Base-by-base conservation (phyloP, 1,140 invertebrate genomes). In the Eriosoma lanigerum region DNA sequence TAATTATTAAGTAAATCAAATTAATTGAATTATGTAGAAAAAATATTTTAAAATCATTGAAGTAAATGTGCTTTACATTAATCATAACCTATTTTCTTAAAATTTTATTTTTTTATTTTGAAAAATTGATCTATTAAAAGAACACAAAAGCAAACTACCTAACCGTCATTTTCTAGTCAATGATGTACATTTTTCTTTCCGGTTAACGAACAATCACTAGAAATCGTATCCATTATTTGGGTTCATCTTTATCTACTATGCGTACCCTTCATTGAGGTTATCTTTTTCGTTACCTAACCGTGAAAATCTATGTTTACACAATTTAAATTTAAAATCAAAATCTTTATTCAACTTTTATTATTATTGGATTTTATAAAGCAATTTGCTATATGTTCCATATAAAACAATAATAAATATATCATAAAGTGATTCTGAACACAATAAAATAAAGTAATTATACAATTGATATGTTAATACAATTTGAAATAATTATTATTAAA, bases 71-170 rank as follows among this genome's bases (percentile, higher is more conserved):
- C 15, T 8, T 26, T 29, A 62, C 24, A 62, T 62, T 62, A 26
- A 62, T 62, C 26, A 15, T 29, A 32, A 15, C 26, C 24, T 62
- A 26, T 62, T 62, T 29, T 19, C 15, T 17, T 38, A 38, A 38
- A n/a, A n/a, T n/a, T n/a, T n/a, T n/a, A n/a, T n/a, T 24, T 58
- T 58, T 58, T 44, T 38, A 29, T 58, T 58, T 68, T 46, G 38
- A 68, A 68, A 68, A 68, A 68, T 46, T 68, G 64, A 68, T 68
- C 64, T 46, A 68, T 68, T 68, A 68, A 13, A 66, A 46, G 19
- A 17, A 21, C 64, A 68, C 64, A 66, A 66, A 66, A 66, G 62
- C 62, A 21, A n/a, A 48, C 44, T 68, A 44, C n/a, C 46, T 68
- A 19, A 12, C 32, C n/a, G 64, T 48, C 10, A 44, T 68, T 68